These are phyloP conservation scores for Lepidochrysops patricia DNA, from an alignment of 2,888 invertebrate genomes.

Conservation along the genomic window DNA sequence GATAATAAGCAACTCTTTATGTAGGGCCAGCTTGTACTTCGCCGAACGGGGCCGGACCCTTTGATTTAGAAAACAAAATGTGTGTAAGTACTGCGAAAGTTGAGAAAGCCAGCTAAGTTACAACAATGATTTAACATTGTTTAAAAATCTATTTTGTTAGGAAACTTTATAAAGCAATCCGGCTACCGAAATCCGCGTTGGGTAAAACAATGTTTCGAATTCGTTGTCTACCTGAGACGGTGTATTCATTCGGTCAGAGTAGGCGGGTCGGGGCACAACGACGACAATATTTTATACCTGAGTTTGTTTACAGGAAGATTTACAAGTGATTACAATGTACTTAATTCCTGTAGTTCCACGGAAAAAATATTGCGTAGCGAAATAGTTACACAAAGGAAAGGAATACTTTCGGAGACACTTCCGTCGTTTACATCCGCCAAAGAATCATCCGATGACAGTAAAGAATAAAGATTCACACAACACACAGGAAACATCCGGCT, in stretches of 20 bases:
- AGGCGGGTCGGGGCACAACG: conserved; percentile 54
- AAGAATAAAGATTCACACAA: conserved; percentile 17
- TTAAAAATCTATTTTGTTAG: conserved; percentile 38
- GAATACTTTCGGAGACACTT: conserved; percentile 34
- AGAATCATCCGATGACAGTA: conserved; percentile 36
- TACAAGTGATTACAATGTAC: conserved; percentile 28
- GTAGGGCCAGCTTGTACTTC: neutral
- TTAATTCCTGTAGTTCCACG: conserved; percentile 28
- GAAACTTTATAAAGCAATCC: conserved; percentile 46
- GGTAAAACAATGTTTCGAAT: conserved; percentile 48
- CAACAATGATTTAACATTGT: neutral
- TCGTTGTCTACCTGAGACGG: conserved; percentile 58
- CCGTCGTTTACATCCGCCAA: conserved; percentile 47
- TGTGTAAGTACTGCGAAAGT: neutral
- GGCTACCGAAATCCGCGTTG: conserved; percentile 52
- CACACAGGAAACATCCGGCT: conserved; percentile 67
- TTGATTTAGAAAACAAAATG: neutral
- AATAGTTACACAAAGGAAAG: conserved; percentile 37
- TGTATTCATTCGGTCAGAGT: conserved; percentile 59
- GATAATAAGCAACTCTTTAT: neutral
- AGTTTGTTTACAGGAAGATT: conserved; percentile 57
- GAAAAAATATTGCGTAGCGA: conserved; percentile 40
- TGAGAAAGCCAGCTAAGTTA: neutral
- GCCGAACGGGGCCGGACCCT: neutral
- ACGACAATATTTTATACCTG: conserved; percentile 63